A percentile compares a stretch with the other conserved stretches of the same genome.
These are phyloP conservation scores for Ceratina australensis DNA, from an alignment of 1,140 invertebrate species.

Conservation along the genomic window DNA sequence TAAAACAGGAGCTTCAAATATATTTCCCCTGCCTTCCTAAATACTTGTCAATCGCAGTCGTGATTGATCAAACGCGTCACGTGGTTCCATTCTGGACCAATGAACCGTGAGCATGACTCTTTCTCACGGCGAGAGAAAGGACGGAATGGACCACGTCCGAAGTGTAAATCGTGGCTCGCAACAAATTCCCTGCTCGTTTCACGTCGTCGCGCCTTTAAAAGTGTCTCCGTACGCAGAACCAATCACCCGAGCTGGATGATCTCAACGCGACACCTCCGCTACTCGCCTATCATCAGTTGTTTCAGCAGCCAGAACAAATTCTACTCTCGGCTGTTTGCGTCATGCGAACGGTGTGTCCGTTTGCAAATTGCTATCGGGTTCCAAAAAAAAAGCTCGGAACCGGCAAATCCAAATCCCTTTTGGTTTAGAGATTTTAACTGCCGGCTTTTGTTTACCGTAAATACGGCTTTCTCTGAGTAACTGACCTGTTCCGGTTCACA, in stretches of 20 bases:
- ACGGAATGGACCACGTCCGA: neutral
- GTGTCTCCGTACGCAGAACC: neutral
- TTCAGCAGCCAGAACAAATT: neutral
- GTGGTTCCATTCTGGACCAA: conserved; percentile 21
- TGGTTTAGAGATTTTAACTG: conserved; percentile 22
- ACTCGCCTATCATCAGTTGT: too few relatives aligned
- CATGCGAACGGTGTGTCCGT: neutral
- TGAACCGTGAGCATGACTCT: conserved; percentile 14
- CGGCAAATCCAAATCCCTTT: conserved; percentile 7
- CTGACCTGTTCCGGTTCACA: neutral
- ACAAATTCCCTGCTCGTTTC: neutral
- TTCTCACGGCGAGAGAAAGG: conserved; percentile 2
- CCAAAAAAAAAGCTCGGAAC: neutral
- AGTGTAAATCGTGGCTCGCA: neutral
- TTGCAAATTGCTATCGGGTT: neutral
- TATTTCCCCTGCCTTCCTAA: neutral
- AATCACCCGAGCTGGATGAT: neutral
- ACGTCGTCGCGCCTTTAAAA: too few relatives aligned
- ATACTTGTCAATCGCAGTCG: conserved; percentile 9
- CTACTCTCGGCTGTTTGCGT: neutral
- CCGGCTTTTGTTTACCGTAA: neutral
- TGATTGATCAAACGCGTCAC: conserved; percentile 20
- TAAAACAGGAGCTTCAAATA: neutral
- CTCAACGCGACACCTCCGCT: neutral
- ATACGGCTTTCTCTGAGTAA: neutral